These are phyloP conservation scores for Cheilosia soror DNA, from an alignment of 2,888 invertebrate genomes.

Conservation along the genomic window DNA sequence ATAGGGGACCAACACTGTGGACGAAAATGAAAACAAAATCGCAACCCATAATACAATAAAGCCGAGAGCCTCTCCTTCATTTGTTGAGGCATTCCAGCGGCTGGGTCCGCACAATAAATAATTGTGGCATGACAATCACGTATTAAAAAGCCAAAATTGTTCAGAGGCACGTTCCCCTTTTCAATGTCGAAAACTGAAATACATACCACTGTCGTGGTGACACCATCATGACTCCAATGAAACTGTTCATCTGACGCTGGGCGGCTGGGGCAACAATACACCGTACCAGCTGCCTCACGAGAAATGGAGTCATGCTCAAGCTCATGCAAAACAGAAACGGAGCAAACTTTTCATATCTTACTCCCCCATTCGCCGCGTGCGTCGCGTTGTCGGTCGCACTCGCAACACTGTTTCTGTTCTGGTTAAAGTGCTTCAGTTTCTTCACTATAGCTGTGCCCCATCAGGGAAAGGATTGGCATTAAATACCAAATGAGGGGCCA, in stretches of 20 bases:
- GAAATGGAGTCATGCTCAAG: constrained; percentile 11
- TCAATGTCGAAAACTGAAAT: constrained; percentile 65
- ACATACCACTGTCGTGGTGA: constrained; percentile 43
- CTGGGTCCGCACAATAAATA: constrained; percentile 66
- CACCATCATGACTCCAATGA: constrained; percentile 38
- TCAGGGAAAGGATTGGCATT: constrained; percentile 50
- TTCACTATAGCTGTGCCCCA: background rate
- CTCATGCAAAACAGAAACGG: constrained; percentile 54
- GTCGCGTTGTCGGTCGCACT: too few species aligned
- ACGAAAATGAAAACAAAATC: constrained; percentile 29
- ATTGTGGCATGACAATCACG: constrained; percentile 75
- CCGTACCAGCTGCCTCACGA: constrained; percentile 36
- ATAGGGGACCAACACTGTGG: constrained; percentile 20
- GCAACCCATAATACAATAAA: constrained; percentile 48
- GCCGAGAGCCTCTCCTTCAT: constrained; percentile 42
- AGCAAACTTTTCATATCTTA: constrained; percentile 35
- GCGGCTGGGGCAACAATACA: constrained; percentile 15
- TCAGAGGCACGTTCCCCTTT: constrained; percentile 68
- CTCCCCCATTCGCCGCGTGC: constrained; percentile 7
- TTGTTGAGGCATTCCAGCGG: constrained; percentile 44
- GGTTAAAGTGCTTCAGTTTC: constrained; percentile 58
- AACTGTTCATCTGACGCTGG: constrained; percentile 58
- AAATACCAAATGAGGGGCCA: constrained; percentile 26
- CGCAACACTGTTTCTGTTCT: constrained; percentile 3
- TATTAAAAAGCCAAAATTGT: constrained; percentile 74